phyloP scores from a whole-genome alignment of 1,140 invertebrate genomes.

The Camponotus vicinus region DNA sequence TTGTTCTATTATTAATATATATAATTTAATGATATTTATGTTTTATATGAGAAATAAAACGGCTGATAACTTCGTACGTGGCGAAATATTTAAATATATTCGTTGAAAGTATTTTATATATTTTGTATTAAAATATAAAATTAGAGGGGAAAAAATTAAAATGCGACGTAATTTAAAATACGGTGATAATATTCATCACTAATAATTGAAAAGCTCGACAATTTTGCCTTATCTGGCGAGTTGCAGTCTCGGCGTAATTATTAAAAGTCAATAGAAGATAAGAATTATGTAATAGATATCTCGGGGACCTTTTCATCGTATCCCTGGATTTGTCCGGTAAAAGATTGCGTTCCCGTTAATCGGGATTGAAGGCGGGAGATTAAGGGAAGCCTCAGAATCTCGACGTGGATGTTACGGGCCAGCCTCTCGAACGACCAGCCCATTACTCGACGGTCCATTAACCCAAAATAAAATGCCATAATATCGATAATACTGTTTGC shows the following conservation, averaged over 20 bases:
- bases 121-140: neutral
- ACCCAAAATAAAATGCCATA: slow-evolving; percentile 46
- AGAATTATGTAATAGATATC: slow-evolving; percentile 58
- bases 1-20: neutral
- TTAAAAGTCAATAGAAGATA: slow-evolving; percentile 61
- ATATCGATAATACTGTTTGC: slow-evolving; percentile 44
- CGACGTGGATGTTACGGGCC: slow-evolving; percentile 19
- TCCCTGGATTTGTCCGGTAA: slow-evolving; percentile 5
- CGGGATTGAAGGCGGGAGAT: slow-evolving; percentile 58
- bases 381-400: slow-evolving; percentile 37
- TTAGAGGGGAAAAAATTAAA: neutral
- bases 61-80: neutral
- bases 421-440: neutral
- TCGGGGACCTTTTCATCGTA: slow-evolving; percentile 7
- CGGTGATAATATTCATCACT: neutral
- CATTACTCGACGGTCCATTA: slow-evolving; percentile 18
- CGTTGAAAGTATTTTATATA: neutral
- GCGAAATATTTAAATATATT: slow-evolving; percentile 1
- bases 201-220: neutral
- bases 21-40: neutral
- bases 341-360: slow-evolving; percentile 65
- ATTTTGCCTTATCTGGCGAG: slow-evolving; percentile 2
- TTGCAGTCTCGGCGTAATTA: slow-evolving; percentile 22
- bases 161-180: neutral
- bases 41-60: neutral